Percentiles rank a stretch among this genome's conserved stretches.
Conservation (phyloP, 2,113 vertebrate species). For the Callospermophilus lateralis region DNA sequence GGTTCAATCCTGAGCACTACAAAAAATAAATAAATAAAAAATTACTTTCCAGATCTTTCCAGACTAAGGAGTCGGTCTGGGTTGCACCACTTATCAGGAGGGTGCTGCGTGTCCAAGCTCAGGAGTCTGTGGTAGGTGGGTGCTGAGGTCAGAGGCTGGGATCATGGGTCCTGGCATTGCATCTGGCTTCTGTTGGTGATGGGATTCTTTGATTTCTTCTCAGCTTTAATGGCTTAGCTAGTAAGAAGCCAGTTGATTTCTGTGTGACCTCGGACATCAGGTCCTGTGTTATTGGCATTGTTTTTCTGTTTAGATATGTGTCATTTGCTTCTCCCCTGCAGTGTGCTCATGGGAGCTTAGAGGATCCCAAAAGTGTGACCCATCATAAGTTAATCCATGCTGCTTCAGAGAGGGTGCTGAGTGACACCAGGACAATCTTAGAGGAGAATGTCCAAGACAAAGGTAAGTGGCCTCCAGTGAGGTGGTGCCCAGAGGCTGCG, state of each 20-base stretch:
- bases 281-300: rapidly evolving
- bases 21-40: too few species aligned
- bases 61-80: not conserved
- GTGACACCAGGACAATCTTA: slow-evolving; percentile 93
- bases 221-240: not conserved
- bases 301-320: not conserved
- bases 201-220: not conserved
- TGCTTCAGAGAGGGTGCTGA: slow-evolving; percentile 95
- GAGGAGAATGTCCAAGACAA: slow-evolving; percentile 96
- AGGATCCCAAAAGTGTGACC: slow-evolving; percentile 96
- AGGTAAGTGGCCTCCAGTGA: slow-evolving; percentile 82
- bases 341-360: slow-evolving; percentile 94
- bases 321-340: slow-evolving; percentile 72
- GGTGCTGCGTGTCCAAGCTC: rapidly evolving
- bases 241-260: not conserved
- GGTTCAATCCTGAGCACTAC: too few species aligned
- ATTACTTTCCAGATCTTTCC: not conserved
- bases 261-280: not conserved
- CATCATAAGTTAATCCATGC: slow-evolving; percentile 97
- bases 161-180: rapidly evolving
- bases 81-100: not conserved
- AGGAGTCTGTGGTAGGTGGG: rapidly evolving
- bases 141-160: rapidly evolving
- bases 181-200: rapidly evolving
- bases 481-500: not conserved